phyloP scores from a whole-genome alignment of 1,140 invertebrate genomes.

The Himalopsyche phryganea region DNA sequence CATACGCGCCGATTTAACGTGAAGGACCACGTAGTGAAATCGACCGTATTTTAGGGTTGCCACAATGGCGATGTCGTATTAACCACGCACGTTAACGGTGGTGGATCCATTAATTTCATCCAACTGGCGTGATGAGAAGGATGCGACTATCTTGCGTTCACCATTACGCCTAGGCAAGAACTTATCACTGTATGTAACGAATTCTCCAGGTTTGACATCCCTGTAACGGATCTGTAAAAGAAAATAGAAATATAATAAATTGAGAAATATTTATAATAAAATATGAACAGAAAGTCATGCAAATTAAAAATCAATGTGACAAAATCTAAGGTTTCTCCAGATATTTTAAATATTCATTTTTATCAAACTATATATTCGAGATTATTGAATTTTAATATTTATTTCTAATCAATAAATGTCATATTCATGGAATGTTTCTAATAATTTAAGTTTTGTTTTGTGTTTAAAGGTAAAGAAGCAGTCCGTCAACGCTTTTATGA shows the following conservation, averaged over 20 bases:
- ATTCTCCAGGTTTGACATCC: conserved; percentile 57
- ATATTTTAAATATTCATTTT: too few species aligned
- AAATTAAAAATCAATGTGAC: too few species aligned
- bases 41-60: too few species aligned
- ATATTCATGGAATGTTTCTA: too few species aligned
- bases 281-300: too few species aligned
- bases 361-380: too few species aligned
- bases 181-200: conserved; percentile 55
- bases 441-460: too few species aligned
- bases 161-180: conserved; percentile 56
- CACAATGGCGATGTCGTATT: conserved; percentile 28
- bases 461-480: conserved; percentile 65
- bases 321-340: too few species aligned
- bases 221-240: conserved; percentile 49
- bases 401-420: too few species aligned
- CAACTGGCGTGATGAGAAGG: conserved; percentile 61
- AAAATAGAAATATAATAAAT: conserved; percentile 1
- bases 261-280: background rate
- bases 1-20: too few species aligned
- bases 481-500: conserved; percentile 57
- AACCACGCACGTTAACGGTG: conserved; percentile 49
- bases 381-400: too few species aligned
- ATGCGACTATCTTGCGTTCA: conserved; percentile 57
- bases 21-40: too few species aligned
- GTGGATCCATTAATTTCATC: conserved; percentile 59